Evolutionary conservation across 37 sponge, comb jelly and placozoan species (phyloP), one percentile per base, ranked within the genome.

Genomic region (Trichoplax adhaerens): DNA sequence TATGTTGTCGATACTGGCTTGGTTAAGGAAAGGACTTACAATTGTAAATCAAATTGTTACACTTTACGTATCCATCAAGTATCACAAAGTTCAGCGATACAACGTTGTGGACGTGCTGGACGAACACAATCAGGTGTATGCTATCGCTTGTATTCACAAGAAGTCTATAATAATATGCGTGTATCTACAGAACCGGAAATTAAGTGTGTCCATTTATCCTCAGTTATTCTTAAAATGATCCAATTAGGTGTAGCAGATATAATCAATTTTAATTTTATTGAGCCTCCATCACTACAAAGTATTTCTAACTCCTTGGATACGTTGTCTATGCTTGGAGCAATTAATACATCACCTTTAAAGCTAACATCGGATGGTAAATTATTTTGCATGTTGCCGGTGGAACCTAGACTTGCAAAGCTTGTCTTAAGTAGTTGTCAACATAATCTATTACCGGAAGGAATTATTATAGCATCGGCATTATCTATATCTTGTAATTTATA

Each of bases 1-100:
- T 86, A 83, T 56, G 72, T 91, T 4, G 75, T 91, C 48, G 93
- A 91, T 60, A 75, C 80, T 55, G 93, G 93, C 12, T 68, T 91
- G 46, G 77, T 80, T 51, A 88, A 88, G 54, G 89, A 81, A 62
- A 12, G 76, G 52, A 56, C 71, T 48, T 88, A 74, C 77, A 80
- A 88, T 75, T 76, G 83, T 60, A 80, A 78, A 50, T 75, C 74
- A 57, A 82, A 77, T 56, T 82, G 84, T 86, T 82, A 82, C 62
- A 74, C 83, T 7, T 73, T 88, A 0, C 78, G 80, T 67, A 66
- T 79, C 47, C 56, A 76, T 1, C 51, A 54, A 1, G 85, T 88
- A 63, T 82, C 82, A 64, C 79, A 75, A 75, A 79, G 80, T 58
- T 84, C 87, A 51, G 89, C 89, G 56, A 80, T 84, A 50, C 89